Base-by-base conservation (phyloP, 2,888 invertebrate species). In the Oeneis ivallda region DNA sequence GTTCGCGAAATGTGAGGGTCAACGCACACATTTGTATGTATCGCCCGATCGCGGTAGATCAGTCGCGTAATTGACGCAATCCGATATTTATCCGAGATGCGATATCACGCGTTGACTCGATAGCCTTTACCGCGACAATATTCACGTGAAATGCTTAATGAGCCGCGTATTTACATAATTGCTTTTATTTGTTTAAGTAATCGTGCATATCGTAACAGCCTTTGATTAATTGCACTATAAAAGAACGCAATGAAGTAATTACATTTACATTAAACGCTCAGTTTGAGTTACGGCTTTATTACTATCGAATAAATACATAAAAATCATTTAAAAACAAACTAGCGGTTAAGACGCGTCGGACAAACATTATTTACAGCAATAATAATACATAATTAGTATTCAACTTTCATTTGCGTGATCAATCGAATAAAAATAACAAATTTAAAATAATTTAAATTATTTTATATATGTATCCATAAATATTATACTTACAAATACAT, bases 1-100 rank as follows among this genome's bases (percentile, higher is more conserved):
- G 69, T 70, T 69, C 66, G 65, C 67, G 68, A 71, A 75, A 74
- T 73, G 71, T 86, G 85, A 87, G 81, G 87, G 85, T 79, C 75
- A 79, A 78, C 80, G 84, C 84, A 87, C 80, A 82, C 84, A 87
- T 87, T 84, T 81, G 83, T 88, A 90, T 89, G 89, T 88, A 89
- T 89, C 88, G 81, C 76, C 73, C 82, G 84, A 88, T 88, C 87
- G 83, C 77, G 70, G 76, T 74, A 79, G 81, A 87, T 86, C 78
- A 74, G 76, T 74, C 85, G 85, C 86, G 86, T 92, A 92, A 92
- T 92, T 92, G 91, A 92, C 91, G 87, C 88, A 81, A 83, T 82
- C 78, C 83, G 89, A 89, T 88, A 87, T 83, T 52, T 84, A 89
- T 89, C 86, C 87, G 79, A 84, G 83, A 79, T 83, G 85, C 84